These are phyloP conservation scores for Trichogramma dendrolimi DNA, from an alignment of 2,888 invertebrate species.

Conservation along the genomic window DNA sequence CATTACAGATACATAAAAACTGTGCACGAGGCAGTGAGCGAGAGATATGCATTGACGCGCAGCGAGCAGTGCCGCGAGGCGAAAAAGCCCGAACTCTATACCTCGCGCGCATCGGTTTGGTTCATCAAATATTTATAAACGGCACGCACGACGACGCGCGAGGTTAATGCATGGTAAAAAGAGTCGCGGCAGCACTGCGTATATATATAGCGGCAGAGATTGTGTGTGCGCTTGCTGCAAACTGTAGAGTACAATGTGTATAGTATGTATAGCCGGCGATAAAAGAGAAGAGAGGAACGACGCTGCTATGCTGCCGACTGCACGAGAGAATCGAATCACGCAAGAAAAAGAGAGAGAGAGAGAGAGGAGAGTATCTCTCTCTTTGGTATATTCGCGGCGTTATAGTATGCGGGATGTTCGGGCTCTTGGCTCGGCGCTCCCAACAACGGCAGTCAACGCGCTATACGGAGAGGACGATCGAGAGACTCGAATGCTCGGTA, in stretches of 20 bases:
- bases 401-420: neutral
- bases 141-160: no score
- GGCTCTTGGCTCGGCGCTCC: neutral
- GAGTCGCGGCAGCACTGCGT: no score
- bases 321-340: slow-evolving; percentile 9
- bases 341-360: slow-evolving; percentile 12
- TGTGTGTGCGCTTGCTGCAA: no score
- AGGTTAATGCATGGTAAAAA: no score
- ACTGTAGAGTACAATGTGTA: no score
- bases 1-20: neutral
- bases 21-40: slow-evolving; percentile 1
- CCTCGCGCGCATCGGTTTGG: slow-evolving; percentile 18
- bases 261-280: no score
- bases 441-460: neutral
- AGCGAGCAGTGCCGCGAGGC: no score
- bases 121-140: no score
- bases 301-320: neutral
- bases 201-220: no score
- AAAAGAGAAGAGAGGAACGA: no score
- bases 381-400: neutral
- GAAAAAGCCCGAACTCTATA: slow-evolving; percentile 23
- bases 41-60: no score
- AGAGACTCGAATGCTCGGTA: slow-evolving; percentile 28
- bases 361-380: slow-evolving; percentile 13
- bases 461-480: slow-evolving; percentile 7